Percentiles rank a stretch among this genome's conserved stretches.
These are phyloP conservation scores for Acheta domesticus DNA, from an alignment of 2,888 invertebrate species.

Conservation along the genomic window DNA sequence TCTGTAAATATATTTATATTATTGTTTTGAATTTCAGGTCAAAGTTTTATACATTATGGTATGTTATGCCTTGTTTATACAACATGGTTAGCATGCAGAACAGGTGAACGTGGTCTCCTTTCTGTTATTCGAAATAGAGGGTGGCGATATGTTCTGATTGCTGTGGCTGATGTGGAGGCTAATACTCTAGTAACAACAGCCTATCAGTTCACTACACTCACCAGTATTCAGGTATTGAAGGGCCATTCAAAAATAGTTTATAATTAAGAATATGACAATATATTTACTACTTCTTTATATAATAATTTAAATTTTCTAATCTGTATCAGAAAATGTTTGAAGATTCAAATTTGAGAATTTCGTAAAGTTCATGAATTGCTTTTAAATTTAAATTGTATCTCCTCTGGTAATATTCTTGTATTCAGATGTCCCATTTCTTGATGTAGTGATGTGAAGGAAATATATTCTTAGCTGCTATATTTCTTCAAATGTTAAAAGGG, in stretches of 20 bases:
- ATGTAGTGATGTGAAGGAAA: too few species aligned
- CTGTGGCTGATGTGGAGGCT: conserved; percentile 81
- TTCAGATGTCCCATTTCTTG: too few species aligned
- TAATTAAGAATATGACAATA: conserved; percentile 42
- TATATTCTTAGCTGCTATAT: too few species aligned
- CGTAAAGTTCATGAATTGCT: too few species aligned
- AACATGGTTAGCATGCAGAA: conserved; percentile 69
- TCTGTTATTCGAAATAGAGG: conserved; percentile 65
- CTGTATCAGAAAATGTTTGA: too few species aligned
- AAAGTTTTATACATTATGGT: conserved; percentile 75
- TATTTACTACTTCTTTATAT: too few species aligned
- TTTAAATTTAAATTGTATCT: too few species aligned
- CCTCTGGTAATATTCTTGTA: too few species aligned
- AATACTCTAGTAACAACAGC: conserved; percentile 78
- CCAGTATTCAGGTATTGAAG: conserved; percentile 62
- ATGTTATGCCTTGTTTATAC: conserved; percentile 73
- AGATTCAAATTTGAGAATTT: too few species aligned
- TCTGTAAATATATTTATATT: neutral
- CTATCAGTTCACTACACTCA: conserved; percentile 69
- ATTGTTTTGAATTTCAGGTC: conserved; percentile 53
- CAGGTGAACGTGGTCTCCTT: conserved; percentile 58
- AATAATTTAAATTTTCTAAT: too few species aligned
- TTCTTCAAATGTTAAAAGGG: too few species aligned
- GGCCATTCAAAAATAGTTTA: neutral
- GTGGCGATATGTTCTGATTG: conserved; percentile 74